Evolutionary conservation across 2,888 invertebrate genomes (phyloP), one percentile per base, ranked within the genome.

Genomic region (Acleris literana): DNA sequence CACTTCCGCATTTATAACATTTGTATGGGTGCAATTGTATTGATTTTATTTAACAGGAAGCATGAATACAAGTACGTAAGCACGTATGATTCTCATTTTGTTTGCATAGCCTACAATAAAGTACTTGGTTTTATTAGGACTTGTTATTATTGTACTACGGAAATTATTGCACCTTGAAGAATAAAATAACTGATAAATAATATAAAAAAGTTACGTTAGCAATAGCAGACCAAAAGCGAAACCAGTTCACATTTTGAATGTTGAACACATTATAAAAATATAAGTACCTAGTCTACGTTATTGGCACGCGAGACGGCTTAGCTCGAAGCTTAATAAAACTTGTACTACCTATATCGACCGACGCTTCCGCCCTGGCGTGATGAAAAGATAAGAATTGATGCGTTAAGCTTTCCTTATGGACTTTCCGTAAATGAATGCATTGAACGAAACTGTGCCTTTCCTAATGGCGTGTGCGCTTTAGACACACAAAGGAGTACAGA

Each of bases 401-500:
- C 16, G 20, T 20, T 18, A 18, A 25, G n/a, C n/a, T 18, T 46
- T 20, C 18, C 16, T 33, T 33, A 33, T 51, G 51, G 25, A 25
- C 56, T 48, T 18, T 56, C 25, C n/a, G 9, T 5, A 22, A 43
- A 25, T 49, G 43, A 55, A 49, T 18, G 20, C 11, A 18, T 4
- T 18, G 17, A 33, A 49, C n/a, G 7, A 18, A 57, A 39, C 39
- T 56, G 17, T 16, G 18, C 51, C 43, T n/a, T 44, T 29, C 57
- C n/a, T 33, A 71, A 73, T 70, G 69, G 70, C 33, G 60, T 70
- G 71, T 68, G 73, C 71, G 71, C 64, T 72, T 65, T 33, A 72
- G 68, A 46, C 63, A 74, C 73, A 72, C 71, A 76, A 73, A 71
- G 73, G 74, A 71, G 74, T 74, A 80, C 77, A 81, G 79, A 87